Evolutionary conservation across 2,113 vertebrate genomes (phyloP).

Genomic region (Cygnus buccinator): DNA sequence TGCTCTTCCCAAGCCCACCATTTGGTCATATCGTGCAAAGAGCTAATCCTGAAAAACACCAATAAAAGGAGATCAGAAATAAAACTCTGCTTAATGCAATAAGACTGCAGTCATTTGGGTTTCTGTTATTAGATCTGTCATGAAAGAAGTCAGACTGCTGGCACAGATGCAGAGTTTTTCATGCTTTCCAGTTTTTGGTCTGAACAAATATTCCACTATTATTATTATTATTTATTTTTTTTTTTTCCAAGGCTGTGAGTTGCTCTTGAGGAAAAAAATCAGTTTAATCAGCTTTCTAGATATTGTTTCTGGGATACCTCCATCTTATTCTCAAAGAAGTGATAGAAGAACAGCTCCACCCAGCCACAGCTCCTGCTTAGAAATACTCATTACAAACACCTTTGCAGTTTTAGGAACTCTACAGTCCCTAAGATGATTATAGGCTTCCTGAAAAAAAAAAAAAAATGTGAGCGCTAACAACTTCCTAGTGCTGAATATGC

Average conservation of each 20-base stretch:
- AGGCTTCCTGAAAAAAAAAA: neutral
- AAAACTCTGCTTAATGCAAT: neutral
- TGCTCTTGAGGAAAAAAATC: neutral
- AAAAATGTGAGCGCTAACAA: neutral
- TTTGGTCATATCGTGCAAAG: neutral
- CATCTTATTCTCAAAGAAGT: neutral
- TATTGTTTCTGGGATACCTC: neutral
- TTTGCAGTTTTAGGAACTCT: neutral
- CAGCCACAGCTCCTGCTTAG: neutral
- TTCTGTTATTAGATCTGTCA: neutral
- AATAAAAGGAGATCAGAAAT: neutral
- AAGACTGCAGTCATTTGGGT: neutral
- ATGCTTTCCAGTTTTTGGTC: slow-evolving; percentile 3
- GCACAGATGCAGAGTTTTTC: neutral
- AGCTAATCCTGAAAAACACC: neutral
- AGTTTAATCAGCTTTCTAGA: neutral
- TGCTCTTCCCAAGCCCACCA: neutral
- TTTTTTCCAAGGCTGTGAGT: neutral
- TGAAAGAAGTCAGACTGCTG: neutral
- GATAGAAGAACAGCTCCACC: neutral
- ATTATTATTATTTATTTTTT: neutral
- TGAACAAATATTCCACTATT: neutral
- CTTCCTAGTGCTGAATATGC: neutral
- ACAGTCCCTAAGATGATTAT: neutral
- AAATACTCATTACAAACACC: neutral